Percentiles rank a stretch among this genome's conserved stretches.
Conservation (phyloP, 1,140 invertebrate genomes). For the Dysdera silvatica region DNA sequence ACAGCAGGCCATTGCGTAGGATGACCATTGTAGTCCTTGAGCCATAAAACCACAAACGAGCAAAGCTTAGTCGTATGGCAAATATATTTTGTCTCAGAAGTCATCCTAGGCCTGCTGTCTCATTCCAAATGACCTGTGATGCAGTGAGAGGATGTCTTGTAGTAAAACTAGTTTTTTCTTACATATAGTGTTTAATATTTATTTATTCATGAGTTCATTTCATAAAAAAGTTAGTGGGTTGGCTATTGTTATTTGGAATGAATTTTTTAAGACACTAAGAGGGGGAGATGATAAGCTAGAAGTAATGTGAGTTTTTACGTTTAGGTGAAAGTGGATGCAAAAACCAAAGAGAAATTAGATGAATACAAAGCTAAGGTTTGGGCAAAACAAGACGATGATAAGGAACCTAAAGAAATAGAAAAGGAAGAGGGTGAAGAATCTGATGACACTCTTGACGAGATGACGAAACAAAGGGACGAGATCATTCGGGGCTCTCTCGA, state of each 20-base stretch:
- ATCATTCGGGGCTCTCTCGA: slow-evolving; percentile 30
- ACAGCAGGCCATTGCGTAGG: too few relatives aligned
- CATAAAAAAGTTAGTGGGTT: too few relatives aligned
- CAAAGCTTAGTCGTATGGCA: too few relatives aligned
- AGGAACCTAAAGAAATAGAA: slow-evolving; percentile 21
- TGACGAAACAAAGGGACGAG: slow-evolving; percentile 55
- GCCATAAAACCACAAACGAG: too few relatives aligned
- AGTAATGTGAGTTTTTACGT: slow-evolving; percentile 1
- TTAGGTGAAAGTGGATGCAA: slow-evolving; percentile 86
- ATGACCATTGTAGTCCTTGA: too few relatives aligned
- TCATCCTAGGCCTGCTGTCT: too few relatives aligned
- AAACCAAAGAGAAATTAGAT: slow-evolving; percentile 87
- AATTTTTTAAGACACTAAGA: too few relatives aligned
- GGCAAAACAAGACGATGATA: slow-evolving; percentile 28
- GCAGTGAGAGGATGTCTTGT: too few relatives aligned
- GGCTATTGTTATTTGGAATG: too few relatives aligned
- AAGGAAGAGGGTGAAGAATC: slow-evolving; percentile 49
- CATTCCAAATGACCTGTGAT: too few relatives aligned
- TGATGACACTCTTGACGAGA: slow-evolving; percentile 71
- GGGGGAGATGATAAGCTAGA: too few relatives aligned
- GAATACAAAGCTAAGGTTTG: slow-evolving; percentile 64
- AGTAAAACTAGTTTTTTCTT: not conserved
- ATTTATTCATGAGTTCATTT: not conserved
- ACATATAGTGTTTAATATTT: not conserved
- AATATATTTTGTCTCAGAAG: too few relatives aligned